Evolutionary conservation across 2,113 vertebrate genomes (phyloP).

Genomic region (Ictidomys tridecemlineatus): DNA sequence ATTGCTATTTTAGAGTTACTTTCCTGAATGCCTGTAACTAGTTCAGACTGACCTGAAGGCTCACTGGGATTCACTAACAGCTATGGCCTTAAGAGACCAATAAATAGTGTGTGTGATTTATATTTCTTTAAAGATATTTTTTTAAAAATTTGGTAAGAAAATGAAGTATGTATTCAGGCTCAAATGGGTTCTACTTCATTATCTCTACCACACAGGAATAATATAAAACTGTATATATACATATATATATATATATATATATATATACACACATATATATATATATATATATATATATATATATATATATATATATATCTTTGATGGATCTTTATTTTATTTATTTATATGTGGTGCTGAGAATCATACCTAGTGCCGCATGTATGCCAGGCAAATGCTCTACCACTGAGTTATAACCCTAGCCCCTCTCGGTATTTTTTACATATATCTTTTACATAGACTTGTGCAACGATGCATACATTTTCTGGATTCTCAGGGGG

Average conservation of each 20-base stretch:
- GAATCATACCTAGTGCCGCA: too few relatives aligned
- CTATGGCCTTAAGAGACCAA: background rate
- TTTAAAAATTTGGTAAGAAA: background rate
- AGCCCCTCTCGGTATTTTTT: background rate
- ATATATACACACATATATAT: too few relatives aligned
- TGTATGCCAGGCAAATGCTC: too few relatives aligned
- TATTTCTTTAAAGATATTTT: background rate
- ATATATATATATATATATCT: background rate
- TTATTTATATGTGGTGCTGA: too few relatives aligned
- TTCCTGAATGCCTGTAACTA: background rate
- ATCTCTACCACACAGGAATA: background rate
- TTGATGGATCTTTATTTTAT: background rate
- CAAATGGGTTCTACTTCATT: background rate
- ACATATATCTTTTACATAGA: background rate
- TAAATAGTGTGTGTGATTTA: background rate
- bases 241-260: too few relatives aligned
- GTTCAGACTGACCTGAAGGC: background rate
- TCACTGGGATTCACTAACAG: background rate
- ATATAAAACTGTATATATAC: background rate
- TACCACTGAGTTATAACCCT: too few relatives aligned
- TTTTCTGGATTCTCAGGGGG: background rate
- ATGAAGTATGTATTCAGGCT: background rate
- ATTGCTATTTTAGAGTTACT: background rate
- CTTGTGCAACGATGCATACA: background rate
- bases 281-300: too few relatives aligned